Evolutionary conservation across 2,113 vertebrate species (phyloP).

Genomic region (Grantiella picta): DNA sequence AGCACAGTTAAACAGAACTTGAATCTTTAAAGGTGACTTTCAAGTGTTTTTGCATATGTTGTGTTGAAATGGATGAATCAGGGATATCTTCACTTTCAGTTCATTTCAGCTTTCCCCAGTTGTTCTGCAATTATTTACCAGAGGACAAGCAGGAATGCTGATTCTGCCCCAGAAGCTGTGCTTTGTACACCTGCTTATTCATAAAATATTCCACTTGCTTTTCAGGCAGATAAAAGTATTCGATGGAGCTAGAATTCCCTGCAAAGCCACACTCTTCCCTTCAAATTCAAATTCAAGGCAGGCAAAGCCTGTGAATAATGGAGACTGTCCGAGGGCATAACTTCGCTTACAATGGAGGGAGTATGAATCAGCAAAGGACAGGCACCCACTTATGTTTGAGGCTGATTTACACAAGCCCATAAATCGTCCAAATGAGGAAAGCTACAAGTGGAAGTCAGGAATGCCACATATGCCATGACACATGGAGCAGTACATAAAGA

Average conservation of each 20-base stretch:
- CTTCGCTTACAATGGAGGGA: not conserved
- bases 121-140: conserved; percentile 7
- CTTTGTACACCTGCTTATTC: not conserved
- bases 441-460: conserved; percentile 17
- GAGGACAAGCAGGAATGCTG: not conserved
- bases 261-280: not conserved
- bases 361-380: conserved; percentile 53
- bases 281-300: conserved; percentile 3
- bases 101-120: not conserved
- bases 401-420: conserved; percentile 14
- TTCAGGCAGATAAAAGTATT: not conserved
- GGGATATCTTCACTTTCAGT: not conserved
- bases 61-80: not conserved
- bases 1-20: not conserved
- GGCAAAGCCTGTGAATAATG: not conserved
- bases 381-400: not conserved
- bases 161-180: not conserved
- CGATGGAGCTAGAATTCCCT: not conserved
- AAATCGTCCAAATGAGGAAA: conserved; percentile 28
- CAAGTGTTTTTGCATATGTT: not conserved
- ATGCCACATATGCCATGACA: conserved; percentile 18
- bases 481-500: conserved; percentile 8
- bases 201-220: not conserved
- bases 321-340: not conserved
- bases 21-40: conserved; percentile 6